Percentiles rank a stretch among this genome's conserved stretches.
Conservation (phyloP, 1,140 invertebrate species). For the Teleogryllus occipitalis region DNA sequence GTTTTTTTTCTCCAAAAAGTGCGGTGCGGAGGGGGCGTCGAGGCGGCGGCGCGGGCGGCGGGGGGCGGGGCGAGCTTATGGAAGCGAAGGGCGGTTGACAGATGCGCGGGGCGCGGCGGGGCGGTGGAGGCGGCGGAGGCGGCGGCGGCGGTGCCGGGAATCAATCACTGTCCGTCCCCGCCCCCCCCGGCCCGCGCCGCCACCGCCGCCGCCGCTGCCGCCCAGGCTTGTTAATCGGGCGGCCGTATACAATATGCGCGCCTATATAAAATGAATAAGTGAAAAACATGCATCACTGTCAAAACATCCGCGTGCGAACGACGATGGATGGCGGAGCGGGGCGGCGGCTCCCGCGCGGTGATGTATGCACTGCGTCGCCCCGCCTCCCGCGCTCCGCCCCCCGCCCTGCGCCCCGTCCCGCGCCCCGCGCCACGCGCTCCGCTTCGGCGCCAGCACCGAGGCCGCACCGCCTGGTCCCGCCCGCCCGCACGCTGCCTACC, state of each 20-base stretch:
- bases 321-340: no score
- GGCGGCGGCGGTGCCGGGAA: slow-evolving; percentile 1
- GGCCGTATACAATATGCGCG: slow-evolving; percentile 17
- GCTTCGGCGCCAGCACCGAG: no score
- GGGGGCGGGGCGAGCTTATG: no score
- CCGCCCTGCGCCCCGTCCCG: no score
- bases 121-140: not conserved
- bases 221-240: slow-evolving; percentile 18
- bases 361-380: no score
- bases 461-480: no score
- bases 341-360: no score
- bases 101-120: not conserved
- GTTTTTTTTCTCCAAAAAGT: not conserved
- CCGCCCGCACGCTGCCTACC: no score
- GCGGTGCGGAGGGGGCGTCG: no score
- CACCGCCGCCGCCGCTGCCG: not conserved
- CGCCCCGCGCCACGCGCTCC: no score
- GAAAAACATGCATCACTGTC: slow-evolving; percentile 20
- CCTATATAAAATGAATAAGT: slow-evolving; percentile 20
- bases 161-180: slow-evolving; percentile 16
- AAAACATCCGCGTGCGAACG: slow-evolving; percentile 17
- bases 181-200: not conserved
- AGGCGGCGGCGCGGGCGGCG: no score
- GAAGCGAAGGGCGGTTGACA: slow-evolving; percentile 8
- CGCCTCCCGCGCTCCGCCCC: no score